Conservation (phyloP, 2,113 vertebrate species). For the Pterocles gutturalis region DNA sequence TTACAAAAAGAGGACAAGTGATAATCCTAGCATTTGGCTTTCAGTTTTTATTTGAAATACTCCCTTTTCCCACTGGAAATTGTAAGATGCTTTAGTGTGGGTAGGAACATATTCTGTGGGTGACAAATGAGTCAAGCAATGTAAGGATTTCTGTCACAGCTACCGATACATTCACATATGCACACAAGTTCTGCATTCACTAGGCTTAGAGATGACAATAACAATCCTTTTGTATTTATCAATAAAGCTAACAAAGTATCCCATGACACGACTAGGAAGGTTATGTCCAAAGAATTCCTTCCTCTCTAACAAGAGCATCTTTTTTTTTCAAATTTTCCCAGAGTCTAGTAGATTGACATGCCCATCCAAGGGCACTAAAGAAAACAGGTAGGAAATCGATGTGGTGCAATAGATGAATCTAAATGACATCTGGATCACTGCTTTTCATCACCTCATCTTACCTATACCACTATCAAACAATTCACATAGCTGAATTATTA, state of each 20-base stretch:
- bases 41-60: background rate
- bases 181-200: background rate
- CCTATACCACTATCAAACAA: background rate
- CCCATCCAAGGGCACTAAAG: background rate
- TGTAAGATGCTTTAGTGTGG: background rate
- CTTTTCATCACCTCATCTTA: background rate
- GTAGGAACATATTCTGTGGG: background rate
- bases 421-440: background rate
- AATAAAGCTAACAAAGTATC: background rate
- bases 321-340: background rate
- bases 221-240: background rate
- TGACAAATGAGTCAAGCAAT: background rate
- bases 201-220: background rate
- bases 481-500: background rate
- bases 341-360: background rate
- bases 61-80: background rate
- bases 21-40: conserved; percentile 2
- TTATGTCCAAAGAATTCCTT: background rate
- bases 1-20: conserved; percentile 42
- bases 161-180: background rate
- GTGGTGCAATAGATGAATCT: background rate
- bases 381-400: background rate
- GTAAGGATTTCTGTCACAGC: background rate
- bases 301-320: background rate
- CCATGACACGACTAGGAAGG: background rate